A percentile compares a stretch with the other conserved stretches of the same genome.
These are phyloP conservation scores for Craseonycteris thonglongyai DNA, from an alignment of 2,113 vertebrate species.

Conservation along the genomic window DNA sequence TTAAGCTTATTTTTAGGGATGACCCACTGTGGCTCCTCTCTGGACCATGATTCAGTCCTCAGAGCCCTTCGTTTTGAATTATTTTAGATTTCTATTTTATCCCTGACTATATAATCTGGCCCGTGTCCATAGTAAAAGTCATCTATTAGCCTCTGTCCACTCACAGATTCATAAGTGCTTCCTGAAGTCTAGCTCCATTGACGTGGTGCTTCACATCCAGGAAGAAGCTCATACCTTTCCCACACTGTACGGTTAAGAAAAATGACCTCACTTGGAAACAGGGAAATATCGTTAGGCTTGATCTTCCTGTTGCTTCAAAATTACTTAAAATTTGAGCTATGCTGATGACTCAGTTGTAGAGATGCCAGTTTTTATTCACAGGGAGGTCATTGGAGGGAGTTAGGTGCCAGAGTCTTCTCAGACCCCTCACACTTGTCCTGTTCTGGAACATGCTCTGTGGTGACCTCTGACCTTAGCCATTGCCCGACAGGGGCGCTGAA, in stretches of 20 bases:
- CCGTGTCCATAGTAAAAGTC: background rate
- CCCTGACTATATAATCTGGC: background rate
- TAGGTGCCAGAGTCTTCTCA: background rate
- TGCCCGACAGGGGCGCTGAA: rapidly evolving
- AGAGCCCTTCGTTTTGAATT: background rate
- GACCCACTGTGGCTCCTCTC: background rate
- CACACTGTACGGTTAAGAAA: background rate
- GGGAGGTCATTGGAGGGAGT: background rate
- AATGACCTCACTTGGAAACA: slow-evolving; percentile 11
- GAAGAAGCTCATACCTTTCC: slow-evolving; percentile 25
- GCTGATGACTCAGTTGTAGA: background rate
- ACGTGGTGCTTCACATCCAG: background rate
- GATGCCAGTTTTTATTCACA: background rate
- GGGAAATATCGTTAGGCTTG: background rate
- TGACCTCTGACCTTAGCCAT: background rate
- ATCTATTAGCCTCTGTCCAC: background rate
- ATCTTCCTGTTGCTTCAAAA: slow-evolving; percentile 12
- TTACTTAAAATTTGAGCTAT: slow-evolving; percentile 19
- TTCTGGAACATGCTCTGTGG: background rate
- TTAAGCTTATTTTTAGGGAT: background rate
- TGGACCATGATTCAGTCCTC: background rate
- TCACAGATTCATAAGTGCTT: background rate
- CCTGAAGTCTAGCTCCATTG: background rate
- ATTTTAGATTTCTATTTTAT: background rate
- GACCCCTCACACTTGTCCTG: background rate